Evolutionary conservation across 2,113 vertebrate genomes (phyloP).

Genomic region (Coregonus clupeaformis): DNA sequence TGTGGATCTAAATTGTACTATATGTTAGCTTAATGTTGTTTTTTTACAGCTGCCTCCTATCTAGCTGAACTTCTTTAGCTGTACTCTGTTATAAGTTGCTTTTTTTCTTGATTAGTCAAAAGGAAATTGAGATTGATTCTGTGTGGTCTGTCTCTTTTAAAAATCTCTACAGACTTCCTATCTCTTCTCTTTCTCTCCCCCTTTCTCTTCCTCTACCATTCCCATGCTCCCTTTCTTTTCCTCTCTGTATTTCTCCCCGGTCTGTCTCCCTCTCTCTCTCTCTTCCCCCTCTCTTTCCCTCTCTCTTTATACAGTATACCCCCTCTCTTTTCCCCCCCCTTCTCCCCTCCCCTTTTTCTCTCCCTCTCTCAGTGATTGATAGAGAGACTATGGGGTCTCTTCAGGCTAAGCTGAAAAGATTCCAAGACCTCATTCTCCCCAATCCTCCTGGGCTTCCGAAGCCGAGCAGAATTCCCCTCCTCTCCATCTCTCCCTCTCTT

Average conservation of each 20-base stretch:
- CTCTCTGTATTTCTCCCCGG: neutral
- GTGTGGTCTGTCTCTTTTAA: neutral
- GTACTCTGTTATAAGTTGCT: too few species aligned
- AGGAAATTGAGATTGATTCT: too few species aligned
- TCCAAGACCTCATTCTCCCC: slow-evolving; percentile 33
- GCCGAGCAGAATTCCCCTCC: slow-evolving; percentile 14
- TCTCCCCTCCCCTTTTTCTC: slow-evolving; percentile 30
- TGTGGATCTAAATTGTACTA: too few species aligned
- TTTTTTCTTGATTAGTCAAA: too few species aligned
- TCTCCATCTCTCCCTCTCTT: slow-evolving; percentile 19
- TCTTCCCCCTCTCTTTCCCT: neutral
- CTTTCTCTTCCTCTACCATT: neutral
- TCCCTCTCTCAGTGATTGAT: slow-evolving; percentile 50
- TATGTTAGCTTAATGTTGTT: too few species aligned
- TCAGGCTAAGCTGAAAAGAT: slow-evolving; percentile 53
- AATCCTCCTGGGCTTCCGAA: slow-evolving; percentile 37
- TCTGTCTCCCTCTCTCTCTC: neutral
- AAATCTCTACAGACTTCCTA: neutral
- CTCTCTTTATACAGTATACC: neutral
- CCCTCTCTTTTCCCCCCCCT: neutral
- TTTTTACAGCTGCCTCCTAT: too few species aligned
- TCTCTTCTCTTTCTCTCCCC: neutral
- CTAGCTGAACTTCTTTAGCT: too few species aligned
- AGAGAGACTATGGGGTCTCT: slow-evolving; percentile 46
- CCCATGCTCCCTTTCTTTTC: neutral